phyloP scores from a whole-genome alignment of 2,888 invertebrate species.

The Lypha dubia region DNA sequence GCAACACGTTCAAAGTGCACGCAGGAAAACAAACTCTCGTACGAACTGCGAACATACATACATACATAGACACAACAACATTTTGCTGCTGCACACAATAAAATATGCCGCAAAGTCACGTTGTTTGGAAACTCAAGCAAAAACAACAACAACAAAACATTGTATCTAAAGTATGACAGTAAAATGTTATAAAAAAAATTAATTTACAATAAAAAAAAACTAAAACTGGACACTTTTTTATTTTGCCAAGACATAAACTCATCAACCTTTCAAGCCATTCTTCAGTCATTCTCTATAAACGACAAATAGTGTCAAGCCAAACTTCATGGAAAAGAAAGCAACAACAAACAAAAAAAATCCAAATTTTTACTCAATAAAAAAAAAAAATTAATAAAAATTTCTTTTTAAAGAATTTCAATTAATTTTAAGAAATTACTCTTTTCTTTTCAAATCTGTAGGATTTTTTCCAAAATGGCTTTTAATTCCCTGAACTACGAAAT shows the following conservation, averaged over 20 bases:
- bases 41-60: no score
- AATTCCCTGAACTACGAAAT: slow-evolving; percentile 62
- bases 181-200: slow-evolving; percentile 33
- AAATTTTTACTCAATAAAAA: neutral
- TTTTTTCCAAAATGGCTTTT: slow-evolving; percentile 36
- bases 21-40: slow-evolving; percentile 61
- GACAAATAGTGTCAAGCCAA: slow-evolving; percentile 61
- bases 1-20: slow-evolving; percentile 73
- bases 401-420: neutral
- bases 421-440: neutral
- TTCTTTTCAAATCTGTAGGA: neutral
- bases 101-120: slow-evolving; percentile 73
- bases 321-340: slow-evolving; percentile 61
- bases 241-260: slow-evolving; percentile 67
- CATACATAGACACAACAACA: no score
- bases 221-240: slow-evolving; percentile 66
- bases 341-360: no score
- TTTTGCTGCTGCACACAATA: slow-evolving; percentile 42
- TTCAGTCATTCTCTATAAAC: slow-evolving; percentile 50
- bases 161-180: slow-evolving; percentile 65
- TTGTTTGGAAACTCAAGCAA: slow-evolving; percentile 53
- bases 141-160: slow-evolving; percentile 19
- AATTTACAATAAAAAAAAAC: slow-evolving; percentile 34
- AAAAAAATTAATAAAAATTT: neutral
- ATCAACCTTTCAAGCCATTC: slow-evolving; percentile 59